Evolutionary conservation across 1,140 invertebrate species (phyloP).

Genomic region (Portunus trituberculatus): DNA sequence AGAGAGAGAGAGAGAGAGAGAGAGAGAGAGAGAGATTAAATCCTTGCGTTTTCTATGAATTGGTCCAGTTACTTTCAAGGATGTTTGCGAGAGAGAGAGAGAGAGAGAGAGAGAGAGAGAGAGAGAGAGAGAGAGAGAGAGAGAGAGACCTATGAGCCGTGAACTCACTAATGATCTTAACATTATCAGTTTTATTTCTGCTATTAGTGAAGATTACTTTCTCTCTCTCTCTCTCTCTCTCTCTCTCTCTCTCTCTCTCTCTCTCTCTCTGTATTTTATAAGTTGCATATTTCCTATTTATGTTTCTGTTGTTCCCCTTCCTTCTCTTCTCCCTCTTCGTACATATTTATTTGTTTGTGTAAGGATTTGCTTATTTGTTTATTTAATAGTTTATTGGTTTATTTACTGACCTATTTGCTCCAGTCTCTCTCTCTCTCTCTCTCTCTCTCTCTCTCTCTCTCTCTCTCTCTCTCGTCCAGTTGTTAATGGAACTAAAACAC

Average conservation of each 20-base stretch:
- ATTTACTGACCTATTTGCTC: background rate
- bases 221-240: constrained; percentile 5
- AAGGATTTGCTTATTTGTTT: too few relatives aligned
- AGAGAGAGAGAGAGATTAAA: background rate
- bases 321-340: background rate
- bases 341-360: too few relatives aligned
- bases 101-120: background rate
- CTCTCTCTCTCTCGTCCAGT: constrained; percentile 30
- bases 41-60: too few relatives aligned
- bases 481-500: background rate
- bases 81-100: background rate
- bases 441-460: constrained; percentile 47
- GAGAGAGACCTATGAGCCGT: background rate
- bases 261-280: background rate
- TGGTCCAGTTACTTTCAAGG: too few relatives aligned
- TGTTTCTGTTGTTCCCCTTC: background rate
- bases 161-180: background rate
- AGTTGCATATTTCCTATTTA: background rate
- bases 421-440: constrained; percentile 36
- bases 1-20: background rate
- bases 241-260: background rate
- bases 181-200: background rate
- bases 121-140: background rate
- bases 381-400: background rate
- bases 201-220: background rate